Evolutionary conservation across 2,113 vertebrate species (phyloP).

Genomic region (Oreochromis spilurus): DNA sequence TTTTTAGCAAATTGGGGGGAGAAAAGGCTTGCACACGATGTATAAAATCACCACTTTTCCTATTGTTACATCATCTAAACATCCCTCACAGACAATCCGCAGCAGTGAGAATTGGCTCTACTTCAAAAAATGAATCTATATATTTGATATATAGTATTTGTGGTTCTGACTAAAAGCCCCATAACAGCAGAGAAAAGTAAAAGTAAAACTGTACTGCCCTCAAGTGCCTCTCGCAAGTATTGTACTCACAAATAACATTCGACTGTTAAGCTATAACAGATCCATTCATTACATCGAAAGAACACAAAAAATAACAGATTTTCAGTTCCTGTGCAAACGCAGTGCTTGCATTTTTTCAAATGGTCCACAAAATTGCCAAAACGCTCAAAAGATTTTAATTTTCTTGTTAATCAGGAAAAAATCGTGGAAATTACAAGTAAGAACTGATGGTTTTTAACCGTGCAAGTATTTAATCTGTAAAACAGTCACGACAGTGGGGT

Average conservation of each 20-base stretch:
- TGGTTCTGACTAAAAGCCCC: neutral
- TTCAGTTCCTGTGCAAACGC: neutral
- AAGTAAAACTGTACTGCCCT: slow-evolving; percentile 42
- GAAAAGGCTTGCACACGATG: neutral
- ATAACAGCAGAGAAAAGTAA: neutral
- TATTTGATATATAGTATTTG: neutral
- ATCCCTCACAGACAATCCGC: neutral
- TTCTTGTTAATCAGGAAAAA: neutral
- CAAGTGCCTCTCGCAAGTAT: slow-evolving; percentile 36
- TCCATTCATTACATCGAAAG: neutral
- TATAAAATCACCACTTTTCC: neutral
- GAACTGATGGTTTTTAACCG: neutral
- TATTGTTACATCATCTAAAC: neutral
- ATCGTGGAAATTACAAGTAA: neutral
- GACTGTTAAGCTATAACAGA: neutral
- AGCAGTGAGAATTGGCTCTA: neutral
- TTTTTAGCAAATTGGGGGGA: neutral
- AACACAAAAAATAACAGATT: neutral
- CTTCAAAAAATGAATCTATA: neutral
- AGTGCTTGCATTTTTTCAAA: neutral
- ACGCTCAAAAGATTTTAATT: neutral
- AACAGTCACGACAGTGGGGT: neutral
- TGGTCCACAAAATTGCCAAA: neutral
- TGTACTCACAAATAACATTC: neutral
- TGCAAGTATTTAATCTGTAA: neutral